Evolutionary conservation across 2,113 vertebrate species (phyloP), one percentile per base, ranked within the genome.

Genomic region (Caretta caretta): DNA sequence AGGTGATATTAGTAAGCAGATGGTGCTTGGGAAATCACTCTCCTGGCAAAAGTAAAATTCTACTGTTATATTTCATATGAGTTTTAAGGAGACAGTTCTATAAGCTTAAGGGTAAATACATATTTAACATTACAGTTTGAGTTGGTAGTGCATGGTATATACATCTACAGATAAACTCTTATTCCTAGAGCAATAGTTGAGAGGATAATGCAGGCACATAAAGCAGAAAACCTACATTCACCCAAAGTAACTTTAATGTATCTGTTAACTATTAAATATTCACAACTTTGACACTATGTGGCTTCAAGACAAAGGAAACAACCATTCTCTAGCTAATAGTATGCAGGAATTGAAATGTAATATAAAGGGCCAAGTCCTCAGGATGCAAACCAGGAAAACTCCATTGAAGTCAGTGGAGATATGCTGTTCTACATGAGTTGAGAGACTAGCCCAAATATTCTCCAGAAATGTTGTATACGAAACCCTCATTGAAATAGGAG

Each of bases 31-130:
- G 81, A 94, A 97, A 96, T 76, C 50, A 2, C 8, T 96, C 91
- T 94, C 35, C 57, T 92, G n/a, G 91, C 57, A 97, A 96, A 97
- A 94, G 48, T 83, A 80, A 90, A 92, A 95, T 85, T 92, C 35
- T 91, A 84, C 20, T 51, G 20, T 91, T 96, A 51, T 35, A 79
- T 94, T 96, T 96, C 91, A 78, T 88, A 85, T 1, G 6, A n/a
- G 53, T 90, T 53, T 97, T 94, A 86, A 92, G 59, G 31, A 94
- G 29, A 82, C 4, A 22, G 51, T 90, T 97, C 46, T 93, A 92
- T 88, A 96, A 96, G 65, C 57, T 94, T 91, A 90, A 86, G 57
- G 8, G 14, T 89, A 85, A 91, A 46, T 62, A 72, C 13, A 14
- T 50, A 95, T 94, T 96, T 91, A 94, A 95, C 31, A 38, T 38